Evolutionary conservation across 2,113 vertebrate species (phyloP), one percentile per base, ranked within the genome.

Genomic region (Pterocles burchelli): DNA sequence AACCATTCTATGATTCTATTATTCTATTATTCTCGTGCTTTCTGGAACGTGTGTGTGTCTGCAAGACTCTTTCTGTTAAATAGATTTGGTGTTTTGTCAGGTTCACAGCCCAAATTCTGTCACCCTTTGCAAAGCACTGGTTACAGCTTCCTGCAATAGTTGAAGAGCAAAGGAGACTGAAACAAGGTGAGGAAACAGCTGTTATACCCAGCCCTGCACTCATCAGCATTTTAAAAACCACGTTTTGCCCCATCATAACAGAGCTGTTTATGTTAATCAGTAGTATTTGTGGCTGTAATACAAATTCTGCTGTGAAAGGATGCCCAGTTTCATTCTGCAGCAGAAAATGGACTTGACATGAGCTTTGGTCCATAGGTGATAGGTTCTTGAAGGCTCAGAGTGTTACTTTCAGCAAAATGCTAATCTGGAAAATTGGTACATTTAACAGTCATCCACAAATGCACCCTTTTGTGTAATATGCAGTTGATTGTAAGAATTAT

Each of bases 351-450:
- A 79, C 71, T 88, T 75, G 71, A 55, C n/a, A 0, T 61, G 72
- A 92, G 88, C 93, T 94, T 94, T 96, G 78, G 92, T 91, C 79
- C 59, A 21, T 58, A 92, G 88, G 82, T 88, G 94, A 86, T 86
- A 91, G 20, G 38, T 95, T 96, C 88, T 91, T 91, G 90, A 93
- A 88, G 78, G 88, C 72, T 93, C 52, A 45, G 41, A 62, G 48
- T 74, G 55, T 91, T 94, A 45, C 91, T 80, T 96, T 92, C 85
- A 94, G 77, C 73, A 72, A 76, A 96, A 96, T 85, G 87, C 61
- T 95, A 95, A 93, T 93, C 81, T 90, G 66, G 46, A 52, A 94
- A 95, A 95, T 59, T 70, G 82, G 78, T 96, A 52, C 58, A 73
- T 45, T 68, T 81, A 95, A 91, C 16, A 79, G 51, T 74, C 87